These are phyloP conservation scores for Candoia aspera DNA, from an alignment of 2,113 vertebrate species.

Conservation along the genomic window DNA sequence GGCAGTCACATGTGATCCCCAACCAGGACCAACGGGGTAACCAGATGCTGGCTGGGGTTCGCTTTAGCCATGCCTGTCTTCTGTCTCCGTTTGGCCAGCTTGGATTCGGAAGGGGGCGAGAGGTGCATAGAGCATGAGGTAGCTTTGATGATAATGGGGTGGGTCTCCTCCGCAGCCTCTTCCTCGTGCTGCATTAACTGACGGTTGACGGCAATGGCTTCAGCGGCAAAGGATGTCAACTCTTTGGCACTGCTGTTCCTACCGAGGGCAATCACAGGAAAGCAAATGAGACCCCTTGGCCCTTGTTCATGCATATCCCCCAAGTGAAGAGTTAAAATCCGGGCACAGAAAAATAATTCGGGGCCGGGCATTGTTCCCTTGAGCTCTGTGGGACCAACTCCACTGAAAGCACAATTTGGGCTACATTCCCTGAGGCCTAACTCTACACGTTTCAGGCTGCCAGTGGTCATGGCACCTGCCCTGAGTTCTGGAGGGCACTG, in stretches of 20 bases:
- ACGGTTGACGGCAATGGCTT: constrained; percentile 94
- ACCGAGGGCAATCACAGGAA: neutral
- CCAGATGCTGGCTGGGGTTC: constrained; percentile 79
- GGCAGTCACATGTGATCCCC: constrained; percentile 83
- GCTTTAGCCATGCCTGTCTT: constrained; percentile 82
- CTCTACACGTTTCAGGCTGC: neutral
- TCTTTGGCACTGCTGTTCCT: constrained; percentile 98
- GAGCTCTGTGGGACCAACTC: neutral
- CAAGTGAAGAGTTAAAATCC: neutral
- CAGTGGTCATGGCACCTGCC: neutral
- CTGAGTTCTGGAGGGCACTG: neutral
- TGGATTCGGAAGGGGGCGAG: constrained; percentile 90
- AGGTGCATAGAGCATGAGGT: constrained; percentile 88
- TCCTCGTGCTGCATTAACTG: constrained; percentile 89
- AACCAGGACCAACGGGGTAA: constrained; percentile 88
- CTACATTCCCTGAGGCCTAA: neutral
- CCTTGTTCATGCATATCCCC: rapidly evolving
- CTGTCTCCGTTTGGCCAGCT: constrained; percentile 90
- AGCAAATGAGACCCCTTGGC: neutral
- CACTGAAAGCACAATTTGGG: neutral
- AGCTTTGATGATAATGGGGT: constrained; percentile 84
- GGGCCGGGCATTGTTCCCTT: neutral
- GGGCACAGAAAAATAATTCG: neutral
- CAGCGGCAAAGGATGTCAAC: constrained; percentile 91
- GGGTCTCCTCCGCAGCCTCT: constrained; percentile 81